Conservation (phyloP, 2,113 vertebrate genomes). For the Pardalotus punctatus region DNA sequence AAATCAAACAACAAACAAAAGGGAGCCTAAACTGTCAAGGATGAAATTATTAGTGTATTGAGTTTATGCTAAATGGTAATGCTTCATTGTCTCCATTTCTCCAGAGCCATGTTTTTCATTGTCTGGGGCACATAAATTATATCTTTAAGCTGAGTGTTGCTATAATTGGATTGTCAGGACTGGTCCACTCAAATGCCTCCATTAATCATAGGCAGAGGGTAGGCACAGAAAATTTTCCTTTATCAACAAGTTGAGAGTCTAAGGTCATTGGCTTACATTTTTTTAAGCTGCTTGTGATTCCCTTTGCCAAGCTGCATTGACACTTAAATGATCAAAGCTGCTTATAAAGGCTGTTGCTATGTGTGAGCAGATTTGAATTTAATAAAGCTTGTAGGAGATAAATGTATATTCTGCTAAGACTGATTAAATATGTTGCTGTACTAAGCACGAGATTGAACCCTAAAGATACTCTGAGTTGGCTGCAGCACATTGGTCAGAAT, state of each 20-base stretch:
- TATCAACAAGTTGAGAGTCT: slow-evolving; percentile 52
- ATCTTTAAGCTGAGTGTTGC: slow-evolving; percentile 38
- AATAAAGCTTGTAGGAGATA: slow-evolving; percentile 58
- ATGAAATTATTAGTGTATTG: background rate
- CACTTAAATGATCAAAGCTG: slow-evolving; percentile 63
- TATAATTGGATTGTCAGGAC: slow-evolving; percentile 55
- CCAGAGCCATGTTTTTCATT: slow-evolving; percentile 37
- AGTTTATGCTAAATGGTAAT: slow-evolving; percentile 12
- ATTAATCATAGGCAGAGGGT: slow-evolving; percentile 37
- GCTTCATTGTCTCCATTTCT: slow-evolving; percentile 29
- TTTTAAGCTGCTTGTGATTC: slow-evolving; percentile 62
- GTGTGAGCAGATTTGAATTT: slow-evolving; percentile 64
- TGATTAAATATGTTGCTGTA: slow-evolving; percentile 31
- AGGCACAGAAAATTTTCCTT: background rate
- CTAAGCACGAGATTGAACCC: background rate
- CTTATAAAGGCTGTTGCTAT: slow-evolving; percentile 63
- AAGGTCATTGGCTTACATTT: slow-evolving; percentile 58
- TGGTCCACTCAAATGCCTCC: slow-evolving; percentile 22
- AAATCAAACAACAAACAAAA: background rate
- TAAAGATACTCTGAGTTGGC: background rate
- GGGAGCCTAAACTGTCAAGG: background rate
- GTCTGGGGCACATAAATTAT: slow-evolving; percentile 47
- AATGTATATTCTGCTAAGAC: slow-evolving; percentile 35
- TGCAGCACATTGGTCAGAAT: slow-evolving; percentile 13
- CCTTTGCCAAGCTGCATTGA: slow-evolving; percentile 58